Evolutionary conservation across 2,888 invertebrate genomes (phyloP), one percentile per base, ranked within the genome.

Genomic region (Conomelus anceps): DNA sequence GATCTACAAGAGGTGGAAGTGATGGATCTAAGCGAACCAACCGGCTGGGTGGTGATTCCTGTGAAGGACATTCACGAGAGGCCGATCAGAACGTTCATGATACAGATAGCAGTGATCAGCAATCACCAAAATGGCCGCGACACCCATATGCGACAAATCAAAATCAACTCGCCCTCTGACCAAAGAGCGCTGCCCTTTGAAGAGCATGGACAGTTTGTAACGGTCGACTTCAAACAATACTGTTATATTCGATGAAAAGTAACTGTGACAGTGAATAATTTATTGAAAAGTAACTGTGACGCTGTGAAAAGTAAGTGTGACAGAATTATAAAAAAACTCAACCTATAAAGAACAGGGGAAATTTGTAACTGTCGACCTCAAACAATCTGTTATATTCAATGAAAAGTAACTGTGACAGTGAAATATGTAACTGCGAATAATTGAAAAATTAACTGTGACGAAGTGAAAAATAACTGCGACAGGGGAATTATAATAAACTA

Each of bases 111-210:
- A 22, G 98, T 99, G 0, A 95, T 99, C 86, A 98, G 98, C 92
- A 99, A 99, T 94, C 99, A 99, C 93, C 99, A 99, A 93, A 99
- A 99, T 94, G 99, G 99, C 3, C 94, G 99, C 90, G 99, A 99
- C 93, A 99, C 99, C 0, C 99, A 99, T 92, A 97, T 99, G 96
- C 95, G 99, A 89, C 98, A 98, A 93, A 98, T 99, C 90, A 98
- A 98, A 94, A 97, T 99, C 89, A 98, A 99, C 93, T 98, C 99
- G 88, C 98, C 99, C 0, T 95, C 94, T 91, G 94, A 92, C 92
- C 94, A 95, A 86, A 95, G 95, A 87, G 95, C 95, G 92, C 94
- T 96, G 20, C 94, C 96, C 22, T 86, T 86, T n/a, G 26, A 86
- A 0, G 88, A 88, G 20, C 84, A 88, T 29, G 88, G 88, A n/a